Conservation (phyloP, 2,888 invertebrate genomes). For the Ligdia adustata region DNA sequence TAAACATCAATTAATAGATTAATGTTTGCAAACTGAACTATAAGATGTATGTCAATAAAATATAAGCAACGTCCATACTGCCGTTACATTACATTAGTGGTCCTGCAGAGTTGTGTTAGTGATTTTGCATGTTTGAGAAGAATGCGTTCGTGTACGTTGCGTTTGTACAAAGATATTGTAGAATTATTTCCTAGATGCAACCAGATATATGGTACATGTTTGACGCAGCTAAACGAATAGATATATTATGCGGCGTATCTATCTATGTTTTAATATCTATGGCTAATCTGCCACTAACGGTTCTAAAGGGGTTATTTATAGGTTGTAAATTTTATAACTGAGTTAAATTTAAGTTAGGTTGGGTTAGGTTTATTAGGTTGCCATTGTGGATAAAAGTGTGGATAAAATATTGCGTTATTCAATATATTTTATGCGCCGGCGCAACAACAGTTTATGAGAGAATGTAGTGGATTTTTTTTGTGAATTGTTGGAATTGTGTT, state of each 20-base stretch:
- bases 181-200: constrained; percentile 81
- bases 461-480: constrained; percentile 28
- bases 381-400: constrained; percentile 41
- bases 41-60: too few species aligned
- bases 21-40: too few species aligned
- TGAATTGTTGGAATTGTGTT: too few species aligned
- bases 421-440: constrained; percentile 28
- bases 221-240: constrained; percentile 49
- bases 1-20: too few species aligned
- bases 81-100: constrained; percentile 47
- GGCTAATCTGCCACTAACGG: constrained; percentile 61
- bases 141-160: constrained; percentile 77
- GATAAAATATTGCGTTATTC: constrained; percentile 38
- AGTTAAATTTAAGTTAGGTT: too few species aligned
- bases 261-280: constrained; percentile 40
- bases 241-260: constrained; percentile 39
- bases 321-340: constrained; percentile 74
- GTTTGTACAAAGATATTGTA: constrained; percentile 79
- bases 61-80: constrained; percentile 13
- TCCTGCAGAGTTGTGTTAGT: constrained; percentile 63
- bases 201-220: constrained; percentile 43
- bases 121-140: constrained; percentile 81
- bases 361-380: constrained; percentile 65
- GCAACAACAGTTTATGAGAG: constrained; percentile 32
- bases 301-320: constrained; percentile 68